Evolutionary conservation across 2,797 vertebrate genomes (phyloP), one percentile per base, ranked within the genome.

Genomic region (Myoxocephalus aenaeus): DNA sequence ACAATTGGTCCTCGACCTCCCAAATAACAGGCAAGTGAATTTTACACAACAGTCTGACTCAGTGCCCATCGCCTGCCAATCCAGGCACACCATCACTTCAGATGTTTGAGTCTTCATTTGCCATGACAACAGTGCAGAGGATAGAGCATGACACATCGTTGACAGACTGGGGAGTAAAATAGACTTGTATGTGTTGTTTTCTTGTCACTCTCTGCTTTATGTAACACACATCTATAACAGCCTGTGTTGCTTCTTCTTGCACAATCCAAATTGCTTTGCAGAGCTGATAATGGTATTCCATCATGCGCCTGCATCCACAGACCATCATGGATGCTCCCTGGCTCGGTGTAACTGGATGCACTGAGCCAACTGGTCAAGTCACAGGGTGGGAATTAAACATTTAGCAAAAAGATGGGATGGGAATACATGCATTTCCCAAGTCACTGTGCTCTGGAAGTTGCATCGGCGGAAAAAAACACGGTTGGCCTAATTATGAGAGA

Each of bases 121-220:
- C 90, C 87, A 82, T 93, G 91, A 89, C 90, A 94, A 87, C 92
- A 77, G 81, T 70, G 79, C 77, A 80, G 87, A 89, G 84, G 86
- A 91, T 71, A 75, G 82, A 90, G 89, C 85, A 82, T 89, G 84
- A 90, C 78, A 84, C 87, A 84, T 89, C 77, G 86, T 75, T 89
- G 89, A 92, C 91, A 90, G 90, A 86, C 80, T 56, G 78, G 75
- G 78, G 84, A 92, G 88, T 88, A 91, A 90, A 95, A 92, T 87
- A 79, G 80, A 75, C 75, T 79, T 88, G 75, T 86, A 82, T 87
- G 76, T 90, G 90, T 88, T 87, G 79, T 89, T 85, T 86, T 88
- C 75, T 86, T 88, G 88, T 91, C 90, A 83, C 77, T 90, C 72
- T 87, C 58, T 48, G 74, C 87, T 87, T 85, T 86, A 89, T 88